Conservation (phyloP, 1,140 invertebrate genomes). For the Hyles vespertilio region DNA sequence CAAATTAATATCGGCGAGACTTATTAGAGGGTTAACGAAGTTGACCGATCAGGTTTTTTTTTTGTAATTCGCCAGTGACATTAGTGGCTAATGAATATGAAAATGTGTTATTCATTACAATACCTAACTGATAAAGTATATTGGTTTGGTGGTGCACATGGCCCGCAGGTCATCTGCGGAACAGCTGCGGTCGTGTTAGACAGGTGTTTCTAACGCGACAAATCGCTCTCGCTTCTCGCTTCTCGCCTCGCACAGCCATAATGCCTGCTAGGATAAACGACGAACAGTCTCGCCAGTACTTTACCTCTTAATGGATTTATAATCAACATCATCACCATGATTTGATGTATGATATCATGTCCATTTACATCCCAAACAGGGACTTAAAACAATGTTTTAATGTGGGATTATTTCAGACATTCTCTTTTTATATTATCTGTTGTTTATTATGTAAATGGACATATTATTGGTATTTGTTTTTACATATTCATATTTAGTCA, state of each 20-base stretch:
- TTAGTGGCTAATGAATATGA: constrained; percentile 18
- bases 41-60: constrained; percentile 14
- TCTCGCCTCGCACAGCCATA: not conserved
- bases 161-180: constrained; percentile 35
- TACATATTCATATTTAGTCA: too few species aligned
- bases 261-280: not conserved
- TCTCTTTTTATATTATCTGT: too few species aligned
- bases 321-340: constrained; percentile 2
- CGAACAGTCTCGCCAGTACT: not conserved
- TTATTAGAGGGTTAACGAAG: constrained; percentile 16
- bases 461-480: too few species aligned
- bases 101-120: constrained; percentile 23
- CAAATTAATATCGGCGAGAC: constrained; percentile 1
- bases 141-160: constrained; percentile 23
- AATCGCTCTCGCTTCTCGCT: constrained; percentile 13
- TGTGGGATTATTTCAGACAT: too few species aligned
- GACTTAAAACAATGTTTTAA: too few species aligned
- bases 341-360: not conserved
- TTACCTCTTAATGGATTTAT: constrained; percentile 7
- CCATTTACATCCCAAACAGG: too few species aligned
- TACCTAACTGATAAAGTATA: constrained; percentile 23
- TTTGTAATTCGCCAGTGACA: constrained; percentile 6
- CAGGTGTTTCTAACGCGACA: constrained; percentile 55
- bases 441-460: too few species aligned
- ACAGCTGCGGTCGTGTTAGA: constrained; percentile 54